Evolutionary conservation across 2,113 vertebrate species (phyloP), one percentile per base, ranked within the genome.

Genomic region (Hemichromis elongatus): DNA sequence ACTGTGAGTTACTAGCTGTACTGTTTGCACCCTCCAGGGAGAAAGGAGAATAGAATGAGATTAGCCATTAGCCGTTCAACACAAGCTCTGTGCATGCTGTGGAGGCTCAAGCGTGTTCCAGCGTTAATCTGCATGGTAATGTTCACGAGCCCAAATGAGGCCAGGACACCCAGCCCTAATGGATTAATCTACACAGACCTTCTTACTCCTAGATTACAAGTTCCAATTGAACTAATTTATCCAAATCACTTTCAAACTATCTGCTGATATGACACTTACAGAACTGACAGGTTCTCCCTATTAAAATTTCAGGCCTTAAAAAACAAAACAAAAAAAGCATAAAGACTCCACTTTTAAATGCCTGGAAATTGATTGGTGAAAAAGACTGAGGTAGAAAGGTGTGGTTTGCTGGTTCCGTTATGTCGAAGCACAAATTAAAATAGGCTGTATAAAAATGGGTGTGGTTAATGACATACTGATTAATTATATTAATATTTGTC

Each of bases 91-190:
- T 83, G 79, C 92, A 94, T 87, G 89, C 89, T 84, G 88, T 54
- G 77, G 80, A 92, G 89, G 92, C 90, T 93, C 92, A 95, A 90
- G 93, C 26, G 35, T 18, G 89, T 89, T 88, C 89, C 89, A 86
- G 87, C 16, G 90, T 89, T 95, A 95, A 95, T 95, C 95, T 95
- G 89, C 88, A 89, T 45, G 88, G 90, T 92, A 93, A 93, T 90
- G 91, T 93, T 92, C 92, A 90, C 92, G 92, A 91, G 50, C 87
- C 90, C 86, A 79, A 92, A 93, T 18, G 73, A 94, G 93, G 93
- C 86, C 93, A 94, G 93, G 93, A 93, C 93, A 92, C 93, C 88
- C 80, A 87, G 87, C 82, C 47, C 85, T 68, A 80, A 88, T 92
- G 84, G 89, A 93, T 91, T 95, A 93, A 89, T 93, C 91, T 88